These are phyloP conservation scores for Hypsopygia costalis DNA, from an alignment of 2,888 invertebrate species.

Conservation along the genomic window DNA sequence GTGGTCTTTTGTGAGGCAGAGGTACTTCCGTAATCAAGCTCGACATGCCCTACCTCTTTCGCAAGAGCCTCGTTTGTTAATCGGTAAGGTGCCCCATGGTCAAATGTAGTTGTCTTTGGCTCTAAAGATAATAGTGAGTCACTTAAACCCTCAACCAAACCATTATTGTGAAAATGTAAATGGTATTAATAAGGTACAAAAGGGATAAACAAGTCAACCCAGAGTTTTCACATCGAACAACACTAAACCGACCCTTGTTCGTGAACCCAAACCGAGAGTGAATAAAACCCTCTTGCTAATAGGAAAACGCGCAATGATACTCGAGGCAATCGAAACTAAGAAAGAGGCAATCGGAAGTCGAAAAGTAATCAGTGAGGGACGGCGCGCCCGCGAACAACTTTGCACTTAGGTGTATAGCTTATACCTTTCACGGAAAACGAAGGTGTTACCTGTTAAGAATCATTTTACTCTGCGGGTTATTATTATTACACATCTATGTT, in stretches of 20 bases:
- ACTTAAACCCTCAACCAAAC: too few relatives aligned
- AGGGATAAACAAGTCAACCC: constrained; percentile 8
- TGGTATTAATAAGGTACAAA: not conserved
- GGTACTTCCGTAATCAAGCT: too few relatives aligned
- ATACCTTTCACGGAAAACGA: constrained; percentile 31
- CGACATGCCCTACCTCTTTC: too few relatives aligned
- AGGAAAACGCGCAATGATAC: constrained; percentile 32
- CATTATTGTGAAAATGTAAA: not conserved
- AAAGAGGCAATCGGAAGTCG: constrained; percentile 42
- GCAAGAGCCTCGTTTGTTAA: too few relatives aligned
- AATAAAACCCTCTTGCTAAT: constrained; percentile 18
- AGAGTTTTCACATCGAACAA: constrained; percentile 12
- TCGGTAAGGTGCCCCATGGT: too few relatives aligned
- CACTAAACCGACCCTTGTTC: constrained; percentile 12
- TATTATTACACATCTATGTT: too few relatives aligned
- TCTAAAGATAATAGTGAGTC: too few relatives aligned
- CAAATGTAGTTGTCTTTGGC: too few relatives aligned
- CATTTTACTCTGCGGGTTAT: not conserved
- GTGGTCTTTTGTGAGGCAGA: too few relatives aligned
- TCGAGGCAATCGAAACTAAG: constrained; percentile 43
- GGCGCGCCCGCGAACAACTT: constrained; percentile 39
- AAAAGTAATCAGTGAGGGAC: constrained; percentile 45
- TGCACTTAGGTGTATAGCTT: constrained; percentile 43
- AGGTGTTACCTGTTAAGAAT: constrained; percentile 8
- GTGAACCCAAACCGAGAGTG: constrained; percentile 10